Conservation (phyloP, 2,888 invertebrate genomes). For the Nemurella pictetii region DNA sequence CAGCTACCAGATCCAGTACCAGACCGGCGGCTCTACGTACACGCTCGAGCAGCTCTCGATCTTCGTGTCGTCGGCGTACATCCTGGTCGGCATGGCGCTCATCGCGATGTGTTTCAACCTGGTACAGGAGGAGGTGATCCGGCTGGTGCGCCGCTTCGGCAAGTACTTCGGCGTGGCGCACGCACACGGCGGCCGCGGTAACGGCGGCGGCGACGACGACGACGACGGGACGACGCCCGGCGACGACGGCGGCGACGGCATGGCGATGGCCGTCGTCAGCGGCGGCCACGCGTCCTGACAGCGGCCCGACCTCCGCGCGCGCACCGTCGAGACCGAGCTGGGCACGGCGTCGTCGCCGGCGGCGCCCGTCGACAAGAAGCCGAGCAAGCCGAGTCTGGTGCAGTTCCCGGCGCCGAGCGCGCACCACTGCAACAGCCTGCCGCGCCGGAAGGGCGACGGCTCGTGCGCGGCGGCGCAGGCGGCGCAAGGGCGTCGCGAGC, state of each 20-base stretch:
- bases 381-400: constrained; percentile 5
- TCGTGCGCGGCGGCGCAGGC: constrained; percentile 43
- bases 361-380: background rate
- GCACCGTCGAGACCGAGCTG: constrained; percentile 21
- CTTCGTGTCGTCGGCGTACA: constrained; percentile 78
- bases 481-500: background rate
- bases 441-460: constrained; percentile 52
- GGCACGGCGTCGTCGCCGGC: background rate
- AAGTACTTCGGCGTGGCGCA: constrained; percentile 36
- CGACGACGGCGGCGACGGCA: constrained; percentile 55
- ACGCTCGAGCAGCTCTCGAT: constrained; percentile 63
- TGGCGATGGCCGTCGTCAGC: constrained; percentile 55
- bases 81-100: constrained; percentile 80
- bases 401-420: constrained; percentile 46
- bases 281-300: constrained; percentile 45
- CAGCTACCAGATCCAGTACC: constrained; percentile 44
- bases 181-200: constrained; percentile 39
- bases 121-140: constrained; percentile 58
- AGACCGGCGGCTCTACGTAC: constrained; percentile 48
- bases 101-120: constrained; percentile 87
- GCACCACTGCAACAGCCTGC: constrained; percentile 57
- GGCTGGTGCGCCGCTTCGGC: constrained; percentile 30
- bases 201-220: constrained; percentile 37
- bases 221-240: constrained; percentile 37
- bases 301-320: constrained; percentile 32